phyloP scores from a whole-genome alignment of 2,888 invertebrate genomes.

The Stegana nigrithorax region DNA sequence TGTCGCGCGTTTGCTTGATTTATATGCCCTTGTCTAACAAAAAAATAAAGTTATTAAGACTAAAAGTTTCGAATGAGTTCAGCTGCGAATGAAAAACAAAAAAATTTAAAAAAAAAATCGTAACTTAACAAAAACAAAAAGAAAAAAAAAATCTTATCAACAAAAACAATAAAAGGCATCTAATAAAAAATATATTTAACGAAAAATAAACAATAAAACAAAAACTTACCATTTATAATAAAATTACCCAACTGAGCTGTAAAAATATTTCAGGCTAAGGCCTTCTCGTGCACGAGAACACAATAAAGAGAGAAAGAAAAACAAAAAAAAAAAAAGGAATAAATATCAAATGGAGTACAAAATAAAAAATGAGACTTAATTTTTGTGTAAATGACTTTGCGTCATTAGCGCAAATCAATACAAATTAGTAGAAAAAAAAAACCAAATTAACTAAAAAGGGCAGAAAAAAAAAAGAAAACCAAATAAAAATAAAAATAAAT shows the following conservation, averaged over 20 bases:
- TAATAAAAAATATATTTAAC: background rate
- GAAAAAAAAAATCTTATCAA: background rate
- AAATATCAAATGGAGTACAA: background rate
- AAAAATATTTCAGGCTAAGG: background rate
- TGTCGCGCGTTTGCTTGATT: background rate
- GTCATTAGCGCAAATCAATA: background rate
- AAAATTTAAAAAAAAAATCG: background rate
- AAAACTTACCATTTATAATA: background rate
- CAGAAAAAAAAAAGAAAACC: too few relatives aligned
- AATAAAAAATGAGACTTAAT: background rate
- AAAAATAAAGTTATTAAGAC: background rate
- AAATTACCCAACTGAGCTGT: background rate
- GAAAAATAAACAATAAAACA: background rate
- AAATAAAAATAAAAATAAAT: background rate
- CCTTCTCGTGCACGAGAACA: too few relatives aligned
- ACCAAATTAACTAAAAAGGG: too few relatives aligned
- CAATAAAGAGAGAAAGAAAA: too few relatives aligned
- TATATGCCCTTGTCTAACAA: background rate
- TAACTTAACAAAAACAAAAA: background rate
- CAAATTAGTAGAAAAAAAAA: too few relatives aligned
- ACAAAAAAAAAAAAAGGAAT: background rate
- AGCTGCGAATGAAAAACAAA: background rate
- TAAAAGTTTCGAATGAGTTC: too few relatives aligned
- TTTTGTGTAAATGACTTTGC: constrained; percentile 1
- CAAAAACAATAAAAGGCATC: background rate